phyloP scores from a whole-genome alignment of 2,797 vertebrate species.

The Enteromius radiatus region DNA sequence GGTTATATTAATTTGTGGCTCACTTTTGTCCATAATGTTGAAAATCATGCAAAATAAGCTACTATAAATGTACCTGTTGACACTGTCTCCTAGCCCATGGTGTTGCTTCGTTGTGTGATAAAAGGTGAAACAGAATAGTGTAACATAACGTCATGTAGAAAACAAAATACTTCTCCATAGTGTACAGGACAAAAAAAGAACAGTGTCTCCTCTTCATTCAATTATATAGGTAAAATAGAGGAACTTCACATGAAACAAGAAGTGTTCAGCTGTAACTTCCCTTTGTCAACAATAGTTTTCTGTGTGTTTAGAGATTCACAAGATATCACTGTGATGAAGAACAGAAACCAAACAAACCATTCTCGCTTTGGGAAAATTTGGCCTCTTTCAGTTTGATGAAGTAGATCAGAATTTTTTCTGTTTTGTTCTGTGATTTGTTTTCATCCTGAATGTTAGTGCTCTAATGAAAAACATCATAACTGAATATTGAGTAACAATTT shows the following conservation, averaged over 20 bases:
- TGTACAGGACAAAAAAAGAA: not conserved
- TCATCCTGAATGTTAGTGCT: not conserved
- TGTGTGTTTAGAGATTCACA: not conserved
- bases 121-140: not conserved
- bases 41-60: not conserved
- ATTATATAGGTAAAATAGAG: not conserved
- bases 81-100: constrained; percentile 16
- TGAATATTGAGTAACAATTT: not conserved
- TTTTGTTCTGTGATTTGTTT: not conserved
- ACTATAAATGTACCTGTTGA: constrained; percentile 19
- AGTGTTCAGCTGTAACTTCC: not conserved
- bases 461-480: not conserved
- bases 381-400: not conserved
- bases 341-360: not conserved
- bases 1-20: not conserved
- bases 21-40: not conserved
- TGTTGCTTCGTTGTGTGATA: not conserved
- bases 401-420: not conserved
- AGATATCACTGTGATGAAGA: not conserved
- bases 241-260: constrained; percentile 5
- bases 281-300: not conserved
- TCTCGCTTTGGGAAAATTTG: not conserved
- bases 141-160: not conserved
- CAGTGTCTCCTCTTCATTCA: not conserved
- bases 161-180: not conserved